These are phyloP conservation scores for Pristiophorus japonicus DNA, from an alignment of 2,113 vertebrate genomes.

Conservation along the genomic window DNA sequence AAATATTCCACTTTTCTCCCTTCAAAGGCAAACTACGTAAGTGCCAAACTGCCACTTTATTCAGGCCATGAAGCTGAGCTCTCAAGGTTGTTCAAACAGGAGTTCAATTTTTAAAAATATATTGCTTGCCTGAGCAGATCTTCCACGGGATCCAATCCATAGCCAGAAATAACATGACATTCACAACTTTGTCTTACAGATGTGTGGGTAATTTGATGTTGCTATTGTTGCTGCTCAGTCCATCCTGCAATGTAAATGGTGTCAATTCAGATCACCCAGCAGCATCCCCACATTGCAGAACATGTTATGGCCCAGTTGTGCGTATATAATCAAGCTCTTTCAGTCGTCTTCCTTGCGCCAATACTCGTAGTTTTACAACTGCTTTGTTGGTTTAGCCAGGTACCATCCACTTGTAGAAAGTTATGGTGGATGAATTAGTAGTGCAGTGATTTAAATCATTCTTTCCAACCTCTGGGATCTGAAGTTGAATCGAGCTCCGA, in stretches of 20 bases:
- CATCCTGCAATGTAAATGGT: neutral
- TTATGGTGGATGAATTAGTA: neutral
- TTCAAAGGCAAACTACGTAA: neutral
- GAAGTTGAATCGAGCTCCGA: neutral
- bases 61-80: neutral
- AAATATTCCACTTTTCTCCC: neutral
- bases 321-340: neutral
- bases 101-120: neutral
- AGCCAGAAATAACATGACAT: neutral
- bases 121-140: neutral
- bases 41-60: neutral
- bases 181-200: neutral
- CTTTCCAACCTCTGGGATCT: neutral
- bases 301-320: neutral
- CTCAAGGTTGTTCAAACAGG: neutral
- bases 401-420: neutral
- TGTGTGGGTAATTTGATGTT: neutral
- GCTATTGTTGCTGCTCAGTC: neutral
- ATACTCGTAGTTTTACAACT: neutral
- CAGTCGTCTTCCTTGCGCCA: neutral
- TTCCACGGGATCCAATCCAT: neutral
- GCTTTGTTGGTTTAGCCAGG: neutral
- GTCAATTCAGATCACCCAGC: neutral
- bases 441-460: neutral
- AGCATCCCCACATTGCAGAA: neutral